These are phyloP conservation scores for Acropora tenuis DNA, from an alignment of 64 coral and sea anemone genomes.

Conservation along the genomic window DNA sequence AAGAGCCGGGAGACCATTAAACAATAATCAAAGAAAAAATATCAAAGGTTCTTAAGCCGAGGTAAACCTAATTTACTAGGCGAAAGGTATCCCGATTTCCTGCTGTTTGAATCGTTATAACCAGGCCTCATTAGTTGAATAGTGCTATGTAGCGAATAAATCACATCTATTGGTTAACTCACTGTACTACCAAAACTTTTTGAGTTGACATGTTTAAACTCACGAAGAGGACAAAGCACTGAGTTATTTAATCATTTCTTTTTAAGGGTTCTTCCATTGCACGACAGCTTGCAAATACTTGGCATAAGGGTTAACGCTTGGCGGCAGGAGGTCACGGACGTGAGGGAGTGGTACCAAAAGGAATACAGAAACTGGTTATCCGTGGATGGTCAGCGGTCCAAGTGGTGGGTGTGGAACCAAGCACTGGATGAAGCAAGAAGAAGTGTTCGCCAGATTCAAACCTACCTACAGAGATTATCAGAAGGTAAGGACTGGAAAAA, in stretches of 20 bases:
- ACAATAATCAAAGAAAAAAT: too few relatives aligned
- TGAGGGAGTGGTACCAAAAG: conserved; percentile 92
- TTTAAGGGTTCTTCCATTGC: conserved; percentile 79
- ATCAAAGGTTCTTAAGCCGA: too few relatives aligned
- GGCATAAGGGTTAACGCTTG: conserved; percentile 85
- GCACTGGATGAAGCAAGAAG: conserved; percentile 82
- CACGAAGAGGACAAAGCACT: too few relatives aligned
- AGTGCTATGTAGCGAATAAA: too few relatives aligned
- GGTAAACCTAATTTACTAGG: too few relatives aligned
- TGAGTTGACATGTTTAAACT: too few relatives aligned
- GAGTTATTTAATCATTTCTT: background rate
- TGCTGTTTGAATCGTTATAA: too few relatives aligned
- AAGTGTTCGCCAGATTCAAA: conserved; percentile 89
- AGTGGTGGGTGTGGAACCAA: conserved; percentile 97
- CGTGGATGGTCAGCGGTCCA: conserved; percentile 91
- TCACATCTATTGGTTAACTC: too few relatives aligned
- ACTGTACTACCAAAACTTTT: too few relatives aligned
- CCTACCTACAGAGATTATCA: conserved; percentile 78
- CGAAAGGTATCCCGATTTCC: too few relatives aligned
- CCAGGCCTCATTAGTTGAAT: too few relatives aligned
- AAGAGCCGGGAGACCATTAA: too few relatives aligned
- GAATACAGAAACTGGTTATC: conserved; percentile 84
- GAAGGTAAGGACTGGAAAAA: conserved; percentile 54
- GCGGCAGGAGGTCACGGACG: conserved; percentile 80
- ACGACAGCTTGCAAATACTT: conserved; percentile 95